Conservation (phyloP, 2,797 vertebrate species). For the Oreochromis mossambicus region DNA sequence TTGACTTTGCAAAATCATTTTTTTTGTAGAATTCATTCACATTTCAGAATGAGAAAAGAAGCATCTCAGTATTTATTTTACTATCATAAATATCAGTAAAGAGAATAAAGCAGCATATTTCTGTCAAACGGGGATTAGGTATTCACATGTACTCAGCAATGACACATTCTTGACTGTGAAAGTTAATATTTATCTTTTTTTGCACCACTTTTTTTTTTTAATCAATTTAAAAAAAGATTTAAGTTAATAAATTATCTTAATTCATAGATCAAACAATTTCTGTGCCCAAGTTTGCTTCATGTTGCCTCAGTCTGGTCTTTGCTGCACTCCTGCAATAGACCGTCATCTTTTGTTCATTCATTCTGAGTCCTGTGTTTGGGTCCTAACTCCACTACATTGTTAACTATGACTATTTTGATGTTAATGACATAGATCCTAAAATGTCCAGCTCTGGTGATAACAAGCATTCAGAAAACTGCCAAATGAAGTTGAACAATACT, state of each 20-base stretch:
- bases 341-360: not conserved
- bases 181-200: not conserved
- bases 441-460: rapidly evolving
- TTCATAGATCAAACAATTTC: not conserved
- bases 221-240: no score
- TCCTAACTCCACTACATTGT: not conserved
- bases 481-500: not conserved
- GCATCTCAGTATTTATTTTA: no score
- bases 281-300: not conserved
- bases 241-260: not conserved
- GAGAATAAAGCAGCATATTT: no score
- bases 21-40: no score
- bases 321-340: no score
- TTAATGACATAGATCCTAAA: not conserved
- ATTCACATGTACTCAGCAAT: rapidly evolving
- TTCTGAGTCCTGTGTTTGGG: not conserved
- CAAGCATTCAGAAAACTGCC: rapidly evolving
- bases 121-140: not conserved
- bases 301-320: not conserved
- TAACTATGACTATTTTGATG: not conserved
- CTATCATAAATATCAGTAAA: no score
- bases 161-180: not conserved
- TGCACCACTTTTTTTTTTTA: no score
- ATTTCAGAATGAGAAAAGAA: no score
- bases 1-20: rapidly evolving